These are phyloP conservation scores for Darevskia mixta DNA, from an alignment of 2,797 vertebrate species.

Conservation along the genomic window DNA sequence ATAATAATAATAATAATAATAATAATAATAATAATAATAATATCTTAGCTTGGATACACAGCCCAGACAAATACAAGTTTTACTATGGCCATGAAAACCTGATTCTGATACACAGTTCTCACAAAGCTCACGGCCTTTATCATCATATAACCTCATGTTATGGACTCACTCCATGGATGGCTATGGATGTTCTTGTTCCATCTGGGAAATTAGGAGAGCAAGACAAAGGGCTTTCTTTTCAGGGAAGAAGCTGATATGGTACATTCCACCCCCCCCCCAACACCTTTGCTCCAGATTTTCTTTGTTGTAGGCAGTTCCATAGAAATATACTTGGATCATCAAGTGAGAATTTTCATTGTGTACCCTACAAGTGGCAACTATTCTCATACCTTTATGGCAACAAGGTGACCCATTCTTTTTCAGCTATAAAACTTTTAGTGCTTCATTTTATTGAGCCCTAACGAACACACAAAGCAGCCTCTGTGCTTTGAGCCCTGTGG, in stretches of 20 bases:
- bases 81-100: background rate
- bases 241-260: background rate
- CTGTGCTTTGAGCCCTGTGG: constrained; percentile 40
- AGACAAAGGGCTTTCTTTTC: background rate
- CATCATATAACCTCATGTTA: background rate
- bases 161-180: background rate
- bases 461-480: constrained; percentile 41
- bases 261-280: background rate
- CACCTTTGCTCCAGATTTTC: background rate
- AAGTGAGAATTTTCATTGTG: constrained; percentile 23
- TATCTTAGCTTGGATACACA: background rate
- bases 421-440: constrained; percentile 57
- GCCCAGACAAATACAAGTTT: background rate
- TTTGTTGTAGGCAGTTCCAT: background rate
- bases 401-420: constrained; percentile 57
- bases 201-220: background rate
- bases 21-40: no score
- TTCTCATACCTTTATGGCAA: constrained; percentile 27
- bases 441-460: constrained; percentile 61
- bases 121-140: background rate
- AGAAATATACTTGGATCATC: constrained; percentile 35
- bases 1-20: no score
- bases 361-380: constrained; percentile 53
- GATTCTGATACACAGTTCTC: constrained; percentile 2
- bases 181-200: background rate